A percentile compares a stretch with the other conserved stretches of the same genome.
phyloP scores from a whole-genome alignment of 1,140 invertebrate species.

The Saccostrea cuccullata region DNA sequence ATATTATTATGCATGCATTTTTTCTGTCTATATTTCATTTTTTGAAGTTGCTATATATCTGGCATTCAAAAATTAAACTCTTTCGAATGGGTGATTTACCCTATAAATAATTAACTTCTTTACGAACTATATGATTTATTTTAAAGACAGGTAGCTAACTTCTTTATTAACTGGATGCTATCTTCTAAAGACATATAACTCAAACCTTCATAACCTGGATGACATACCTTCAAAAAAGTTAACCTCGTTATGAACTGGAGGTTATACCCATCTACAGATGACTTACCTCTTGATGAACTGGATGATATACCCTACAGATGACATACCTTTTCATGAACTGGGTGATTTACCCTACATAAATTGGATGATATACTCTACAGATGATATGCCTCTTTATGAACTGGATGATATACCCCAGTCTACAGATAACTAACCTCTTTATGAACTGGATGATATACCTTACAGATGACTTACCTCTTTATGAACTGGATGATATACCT shows the following conservation, averaged over 20 bases:
- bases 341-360: not conserved
- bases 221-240: slow-evolving; percentile 72
- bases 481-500: not conserved
- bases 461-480: slow-evolving; percentile 82
- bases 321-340: not conserved
- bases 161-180: too few species aligned
- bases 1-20: too few species aligned
- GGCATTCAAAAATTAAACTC: too few species aligned
- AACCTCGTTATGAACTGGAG: slow-evolving; percentile 78
- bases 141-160: not conserved
- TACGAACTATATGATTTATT: not conserved
- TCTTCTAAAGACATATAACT: too few species aligned
- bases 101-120: slow-evolving; percentile 73
- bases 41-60: too few species aligned
- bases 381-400: not conserved
- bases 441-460: not conserved
- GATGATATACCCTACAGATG: slow-evolving; percentile 82
- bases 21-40: too few species aligned
- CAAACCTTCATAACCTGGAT: not conserved
- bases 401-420: not conserved
- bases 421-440: not conserved
- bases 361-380: not conserved
- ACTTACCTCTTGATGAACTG: slow-evolving; percentile 82
- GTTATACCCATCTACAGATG: not conserved
- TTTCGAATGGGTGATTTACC: slow-evolving; percentile 83